Conservation (phyloP, 1,140 invertebrate genomes). For the Drosophila chauvacae region DNA sequence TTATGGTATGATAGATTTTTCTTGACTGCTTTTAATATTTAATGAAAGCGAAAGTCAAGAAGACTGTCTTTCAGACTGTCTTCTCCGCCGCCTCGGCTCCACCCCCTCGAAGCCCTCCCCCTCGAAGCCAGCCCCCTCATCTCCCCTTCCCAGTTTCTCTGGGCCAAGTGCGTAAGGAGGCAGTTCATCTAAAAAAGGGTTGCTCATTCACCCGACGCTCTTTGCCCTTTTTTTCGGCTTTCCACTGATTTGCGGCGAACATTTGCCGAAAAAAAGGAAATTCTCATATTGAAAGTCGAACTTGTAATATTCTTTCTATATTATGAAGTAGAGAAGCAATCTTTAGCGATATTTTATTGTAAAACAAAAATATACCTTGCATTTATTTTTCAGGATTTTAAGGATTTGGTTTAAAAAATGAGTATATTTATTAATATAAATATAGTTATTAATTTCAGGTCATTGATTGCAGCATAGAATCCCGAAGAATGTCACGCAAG, state of each 20-base stretch:
- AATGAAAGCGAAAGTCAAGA: slow-evolving; percentile 35
- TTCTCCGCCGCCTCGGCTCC: background rate
- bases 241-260: slow-evolving; percentile 57
- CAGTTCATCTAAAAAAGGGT: slow-evolving; percentile 63
- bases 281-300: background rate
- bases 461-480: no score
- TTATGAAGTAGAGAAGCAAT: no score
- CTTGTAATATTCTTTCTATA: background rate
- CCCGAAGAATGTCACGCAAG: no score
- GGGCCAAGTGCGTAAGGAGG: slow-evolving; percentile 51
- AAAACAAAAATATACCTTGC: no score
- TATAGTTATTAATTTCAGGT: no score
- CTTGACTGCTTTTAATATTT: slow-evolving; percentile 1
- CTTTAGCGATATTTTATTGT: no score
- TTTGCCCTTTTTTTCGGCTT: slow-evolving; percentile 31
- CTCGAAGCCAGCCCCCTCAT: background rate
- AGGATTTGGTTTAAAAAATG: no score
- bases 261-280: slow-evolving; percentile 31
- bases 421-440: no score
- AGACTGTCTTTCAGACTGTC: background rate
- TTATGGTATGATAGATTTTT: background rate
- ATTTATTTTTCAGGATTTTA: no score
- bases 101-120: slow-evolving; percentile 1
- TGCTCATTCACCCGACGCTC: slow-evolving; percentile 30
- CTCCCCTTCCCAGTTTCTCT: background rate